Conservation (phyloP, 2,113 vertebrate species). For the Arizona elegans region DNA sequence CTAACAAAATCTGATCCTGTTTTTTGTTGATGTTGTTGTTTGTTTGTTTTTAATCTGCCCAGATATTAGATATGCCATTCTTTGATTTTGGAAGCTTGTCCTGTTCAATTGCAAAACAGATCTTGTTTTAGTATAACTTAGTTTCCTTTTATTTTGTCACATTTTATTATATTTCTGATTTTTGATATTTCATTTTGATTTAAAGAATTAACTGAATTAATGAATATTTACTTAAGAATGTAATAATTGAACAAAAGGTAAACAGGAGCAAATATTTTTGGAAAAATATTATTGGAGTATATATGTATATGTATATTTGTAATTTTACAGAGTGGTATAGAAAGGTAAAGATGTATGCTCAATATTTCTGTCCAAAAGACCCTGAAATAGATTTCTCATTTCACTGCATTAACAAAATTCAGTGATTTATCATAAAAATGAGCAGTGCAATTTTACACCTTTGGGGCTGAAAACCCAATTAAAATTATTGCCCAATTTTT, state of each 20-base stretch:
- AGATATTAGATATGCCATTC: neutral
- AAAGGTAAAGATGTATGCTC: neutral
- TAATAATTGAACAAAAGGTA: neutral
- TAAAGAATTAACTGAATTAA: neutral
- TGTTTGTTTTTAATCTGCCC: neutral
- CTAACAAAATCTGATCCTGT: neutral
- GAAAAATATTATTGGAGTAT: neutral
- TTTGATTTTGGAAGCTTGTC: neutral
- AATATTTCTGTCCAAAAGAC: neutral
- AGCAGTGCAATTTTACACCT: neutral
- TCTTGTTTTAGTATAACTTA: neutral
- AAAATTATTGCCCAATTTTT: neutral
- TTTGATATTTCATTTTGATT: neutral
- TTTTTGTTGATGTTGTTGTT: neutral
- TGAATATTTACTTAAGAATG: neutral
- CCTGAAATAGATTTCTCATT: neutral
- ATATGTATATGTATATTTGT: neutral
- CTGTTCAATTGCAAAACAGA: neutral
- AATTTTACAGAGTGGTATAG: neutral
- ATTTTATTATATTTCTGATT: neutral
- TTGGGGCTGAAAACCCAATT: neutral
- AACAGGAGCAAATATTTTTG: neutral
- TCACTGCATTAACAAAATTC: neutral
- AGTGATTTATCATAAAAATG: neutral
- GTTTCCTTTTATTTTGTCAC: neutral